These are phyloP conservation scores for Hybos culiciformis DNA, from an alignment of 2,888 invertebrate species.

Conservation along the genomic window DNA sequence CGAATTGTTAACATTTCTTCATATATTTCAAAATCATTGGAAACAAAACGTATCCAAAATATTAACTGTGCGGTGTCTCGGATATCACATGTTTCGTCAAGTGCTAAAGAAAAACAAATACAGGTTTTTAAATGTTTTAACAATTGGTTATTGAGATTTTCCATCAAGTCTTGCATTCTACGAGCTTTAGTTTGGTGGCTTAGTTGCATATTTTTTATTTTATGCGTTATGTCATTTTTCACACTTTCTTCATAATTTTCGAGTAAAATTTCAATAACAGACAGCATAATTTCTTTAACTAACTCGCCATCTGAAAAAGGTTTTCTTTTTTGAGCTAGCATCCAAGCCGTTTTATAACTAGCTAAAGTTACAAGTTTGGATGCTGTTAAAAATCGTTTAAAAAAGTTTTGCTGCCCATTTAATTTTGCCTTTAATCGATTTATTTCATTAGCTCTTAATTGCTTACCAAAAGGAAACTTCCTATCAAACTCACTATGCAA, in stretches of 20 bases:
- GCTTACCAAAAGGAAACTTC: neutral
- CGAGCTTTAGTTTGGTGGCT: slow-evolving; percentile 1
- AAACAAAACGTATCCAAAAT: slow-evolving; percentile 13
- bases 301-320: neutral
- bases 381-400: neutral
- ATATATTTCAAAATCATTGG: slow-evolving; percentile 5
- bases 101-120: slow-evolving; percentile 10
- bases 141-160: neutral
- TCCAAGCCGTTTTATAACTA: neutral
- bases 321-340: neutral
- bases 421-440: neutral
- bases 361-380: neutral
- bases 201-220: slow-evolving; percentile 2
- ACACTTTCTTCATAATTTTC: neutral
- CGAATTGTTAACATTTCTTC: slow-evolving; percentile 11
- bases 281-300: neutral
- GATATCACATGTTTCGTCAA: slow-evolving; percentile 17
- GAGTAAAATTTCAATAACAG: slow-evolving; percentile 1
- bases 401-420: neutral
- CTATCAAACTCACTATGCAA: neutral
- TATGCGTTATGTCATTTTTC: neutral
- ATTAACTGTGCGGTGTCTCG: slow-evolving; percentile 15
- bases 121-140: neutral
- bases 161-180: neutral
- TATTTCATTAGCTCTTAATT: neutral